Base-by-base conservation (phyloP, 2,113 vertebrate genomes). In the Electrona antarctica region DNA sequence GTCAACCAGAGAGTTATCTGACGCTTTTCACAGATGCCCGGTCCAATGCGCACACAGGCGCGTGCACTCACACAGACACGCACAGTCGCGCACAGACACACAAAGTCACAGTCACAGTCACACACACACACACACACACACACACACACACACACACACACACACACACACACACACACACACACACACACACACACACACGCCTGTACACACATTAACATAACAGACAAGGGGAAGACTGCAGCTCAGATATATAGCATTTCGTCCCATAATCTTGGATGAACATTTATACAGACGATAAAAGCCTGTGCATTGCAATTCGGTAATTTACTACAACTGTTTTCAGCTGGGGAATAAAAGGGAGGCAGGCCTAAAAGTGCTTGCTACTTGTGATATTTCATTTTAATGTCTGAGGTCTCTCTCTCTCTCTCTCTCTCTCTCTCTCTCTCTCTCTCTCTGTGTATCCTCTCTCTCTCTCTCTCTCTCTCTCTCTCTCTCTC, bases 201-300 rank as follows among this genome's bases (percentile, higher is more conserved):
- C 54, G 55, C 50, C 6, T 13, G 9, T 49, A 47, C 58, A 12
- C 15, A 21, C 63, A 48, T 13, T 50, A 9, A 28, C 51, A 63
- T 78, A 64, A 74, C 55, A 71, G 60, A 79, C 71, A 68, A 76
- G 58, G 62, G 50, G 84, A 77, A 63, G 75, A 73, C 71, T 78
- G 69, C 59, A 58, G 60, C 63, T 72, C 56, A 56, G 78, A 69
- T 67, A 69, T 79, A 79, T 15, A 63, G 58, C 66, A 64, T 52
- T 60, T 41, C 61, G 59, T 60, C 76, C 70, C 72, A 55, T 87
- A 79, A 74, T 89, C 81, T 77, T 67, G 49, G 58, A 78, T 64
- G 62, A 82, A 80, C 71, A 82, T 87, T 87, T 85, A 86, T 81
- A 84, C 62, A 48, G 73, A 83, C 65, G 63, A 84, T 83, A 85